Base-by-base conservation (phyloP, 2,113 vertebrate species). In the Spermophilus dauricus region DNA sequence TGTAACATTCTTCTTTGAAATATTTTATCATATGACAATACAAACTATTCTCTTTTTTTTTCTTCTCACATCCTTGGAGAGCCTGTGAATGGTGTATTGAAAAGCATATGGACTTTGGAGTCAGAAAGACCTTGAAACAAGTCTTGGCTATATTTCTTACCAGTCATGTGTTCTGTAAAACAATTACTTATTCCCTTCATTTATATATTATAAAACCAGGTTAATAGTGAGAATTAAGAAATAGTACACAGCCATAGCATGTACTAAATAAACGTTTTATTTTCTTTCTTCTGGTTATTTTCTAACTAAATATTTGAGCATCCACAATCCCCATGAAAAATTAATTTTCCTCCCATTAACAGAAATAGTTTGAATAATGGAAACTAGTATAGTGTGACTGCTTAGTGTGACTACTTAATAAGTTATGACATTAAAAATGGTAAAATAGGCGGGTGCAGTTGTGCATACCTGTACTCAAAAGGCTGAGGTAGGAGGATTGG, bases 301-400 rank as follows among this genome's bases (percentile, higher is more conserved):
- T 42, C 42, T 87, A 89, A 95, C 58, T 65, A 86, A 65, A 91
- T 80, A 10, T 93, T 95, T 93, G 14, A 93, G 20, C 18, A 80
- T 37, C 12, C 12, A 69, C 2, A 89, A n/a, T 94, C 42, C 0
- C 48, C 42, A 34, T 67, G 65, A 95, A 80, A 96, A 96, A 80
- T 82, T 70, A 75, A 92, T 80, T 88, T 90, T 97, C 16, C 13
- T 92, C 39, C 24, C 63, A 92, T 92, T 85, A 90, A 48, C n/a
- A 93, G 39, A 94, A 92, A 85, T 81, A 91, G 53, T 67, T 85
- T 53, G 14, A 91, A 63, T 89, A 92, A 6, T 39, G 10, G 12
- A 96, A 96, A 94, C 37, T 67, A n/a, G 72, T 72, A 4, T 22
- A 42, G 76, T 56, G 10, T 86, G 37, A 32, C 48, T 72, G 76